Conservation (phyloP, 2,113 vertebrate species). For the Aptenodytes patagonicus region DNA sequence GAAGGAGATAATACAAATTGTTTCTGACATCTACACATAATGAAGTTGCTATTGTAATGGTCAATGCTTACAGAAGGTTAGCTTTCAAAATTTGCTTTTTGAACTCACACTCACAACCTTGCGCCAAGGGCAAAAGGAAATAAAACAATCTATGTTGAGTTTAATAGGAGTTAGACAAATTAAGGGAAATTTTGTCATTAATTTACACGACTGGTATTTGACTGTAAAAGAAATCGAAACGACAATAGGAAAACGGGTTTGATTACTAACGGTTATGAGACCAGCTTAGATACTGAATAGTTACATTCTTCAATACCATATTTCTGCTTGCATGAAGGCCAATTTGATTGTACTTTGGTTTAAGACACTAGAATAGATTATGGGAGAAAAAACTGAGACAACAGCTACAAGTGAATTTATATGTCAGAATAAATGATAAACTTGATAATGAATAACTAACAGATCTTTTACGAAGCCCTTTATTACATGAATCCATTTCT, state of each 20-base stretch:
- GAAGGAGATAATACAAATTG: conserved; percentile 1
- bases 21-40: background rate
- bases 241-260: background rate
- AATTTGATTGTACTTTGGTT: background rate
- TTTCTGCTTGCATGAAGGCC: background rate
- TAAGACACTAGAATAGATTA: background rate
- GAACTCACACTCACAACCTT: background rate
- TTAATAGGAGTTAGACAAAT: background rate
- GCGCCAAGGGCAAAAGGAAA: background rate
- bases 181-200: background rate
- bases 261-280: background rate
- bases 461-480: background rate
- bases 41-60: background rate
- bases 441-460: background rate
- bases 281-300: background rate
- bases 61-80: background rate
- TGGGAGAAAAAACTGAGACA: background rate
- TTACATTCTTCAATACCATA: background rate
- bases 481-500: background rate
- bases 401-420: background rate
- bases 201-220: background rate
- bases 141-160: background rate
- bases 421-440: background rate
- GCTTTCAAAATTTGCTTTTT: background rate
- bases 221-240: background rate